phyloP scores from a whole-genome alignment of 2,113 vertebrate species.

The Pycnonotus jocosus region DNA sequence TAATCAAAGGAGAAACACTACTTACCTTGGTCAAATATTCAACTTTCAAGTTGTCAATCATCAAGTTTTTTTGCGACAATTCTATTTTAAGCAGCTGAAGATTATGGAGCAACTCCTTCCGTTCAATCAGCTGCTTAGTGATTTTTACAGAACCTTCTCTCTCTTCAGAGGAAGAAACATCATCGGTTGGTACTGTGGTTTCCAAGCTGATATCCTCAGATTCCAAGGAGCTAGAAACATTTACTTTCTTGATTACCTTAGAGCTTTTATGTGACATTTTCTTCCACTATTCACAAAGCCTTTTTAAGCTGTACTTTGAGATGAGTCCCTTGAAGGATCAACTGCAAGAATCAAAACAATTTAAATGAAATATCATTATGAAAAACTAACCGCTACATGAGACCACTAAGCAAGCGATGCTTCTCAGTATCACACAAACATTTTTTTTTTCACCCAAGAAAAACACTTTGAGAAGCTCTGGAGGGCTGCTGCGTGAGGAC shows the following conservation, averaged over 20 bases:
- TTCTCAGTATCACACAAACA: fast-evolving
- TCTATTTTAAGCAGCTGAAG: constrained; percentile 92
- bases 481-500: background rate
- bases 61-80: constrained; percentile 89
- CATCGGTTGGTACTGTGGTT: constrained; percentile 91
- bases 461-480: background rate
- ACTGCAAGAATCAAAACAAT: background rate
- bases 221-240: constrained; percentile 91
- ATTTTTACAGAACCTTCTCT: constrained; percentile 80
- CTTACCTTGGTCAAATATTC: constrained; percentile 91
- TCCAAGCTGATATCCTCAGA: constrained; percentile 96
- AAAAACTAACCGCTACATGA: background rate
- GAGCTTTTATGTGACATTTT: constrained; percentile 83
- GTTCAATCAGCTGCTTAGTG: constrained; percentile 89
- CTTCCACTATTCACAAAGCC: background rate
- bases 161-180: constrained; percentile 93
- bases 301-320: background rate
- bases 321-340: background rate
- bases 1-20: background rate
- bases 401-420: background rate
- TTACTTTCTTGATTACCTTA: constrained; percentile 71
- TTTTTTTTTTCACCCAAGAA: background rate
- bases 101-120: constrained; percentile 89
- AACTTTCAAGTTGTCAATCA: constrained; percentile 93
- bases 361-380: background rate